Evolutionary conservation across 2,888 invertebrate species (phyloP).

Genomic region (Lasius fuliginosus): DNA sequence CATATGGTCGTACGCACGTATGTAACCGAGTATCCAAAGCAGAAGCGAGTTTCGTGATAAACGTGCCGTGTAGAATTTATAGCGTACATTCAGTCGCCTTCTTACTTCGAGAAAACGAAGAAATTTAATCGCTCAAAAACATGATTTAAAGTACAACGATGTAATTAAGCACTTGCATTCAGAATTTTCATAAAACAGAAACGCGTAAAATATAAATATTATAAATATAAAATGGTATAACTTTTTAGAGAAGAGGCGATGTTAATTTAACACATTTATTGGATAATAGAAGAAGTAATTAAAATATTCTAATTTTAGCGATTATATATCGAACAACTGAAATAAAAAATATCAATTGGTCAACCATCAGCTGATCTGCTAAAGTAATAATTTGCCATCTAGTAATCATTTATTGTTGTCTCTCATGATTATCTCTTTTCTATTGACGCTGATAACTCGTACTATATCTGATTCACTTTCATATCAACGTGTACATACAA

Average conservation of each 20-base stretch:
- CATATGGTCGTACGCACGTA: conserved; percentile 22
- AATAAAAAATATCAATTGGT: not conserved
- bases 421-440: not conserved
- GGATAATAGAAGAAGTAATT: not conserved
- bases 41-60: conserved; percentile 30
- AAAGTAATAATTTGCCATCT: not conserved
- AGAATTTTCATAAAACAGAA: conserved; percentile 10
- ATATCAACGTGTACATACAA: conserved; percentile 24
- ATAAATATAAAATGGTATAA: not conserved
- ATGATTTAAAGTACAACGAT: conserved; percentile 4
- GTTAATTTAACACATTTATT: not conserved
- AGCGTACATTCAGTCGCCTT: not conserved
- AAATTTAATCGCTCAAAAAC: not conserved
- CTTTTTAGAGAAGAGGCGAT: not conserved
- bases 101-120: not conserved
- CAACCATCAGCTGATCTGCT: not conserved
- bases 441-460: conserved; percentile 13
- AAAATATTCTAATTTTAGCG: not conserved
- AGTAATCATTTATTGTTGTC: conserved; percentile 21
- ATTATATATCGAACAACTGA: not conserved
- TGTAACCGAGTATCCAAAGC: conserved; percentile 19
- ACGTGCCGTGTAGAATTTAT: conserved; percentile 7
- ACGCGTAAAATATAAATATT: not conserved
- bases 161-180: conserved; percentile 19
- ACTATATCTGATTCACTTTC: conserved; percentile 20